Percentiles rank a stretch among this genome's conserved stretches.
Conservation (phyloP, 2,113 vertebrate genomes). For the Coracopsis vasa region DNA sequence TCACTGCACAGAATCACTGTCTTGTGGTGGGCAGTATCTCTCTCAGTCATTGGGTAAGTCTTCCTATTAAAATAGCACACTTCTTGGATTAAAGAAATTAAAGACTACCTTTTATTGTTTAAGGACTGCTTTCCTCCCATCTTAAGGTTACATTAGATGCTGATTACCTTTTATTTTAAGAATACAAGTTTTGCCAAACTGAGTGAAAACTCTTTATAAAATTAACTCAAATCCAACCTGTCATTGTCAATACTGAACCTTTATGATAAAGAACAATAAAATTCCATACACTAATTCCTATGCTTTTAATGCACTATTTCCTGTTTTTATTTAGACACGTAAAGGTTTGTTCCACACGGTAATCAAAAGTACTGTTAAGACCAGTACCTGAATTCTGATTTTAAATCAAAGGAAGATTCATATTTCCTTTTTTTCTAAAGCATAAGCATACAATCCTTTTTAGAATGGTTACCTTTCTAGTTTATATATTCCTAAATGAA, state of each 20-base stretch:
- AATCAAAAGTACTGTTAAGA: background rate
- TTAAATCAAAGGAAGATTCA: background rate
- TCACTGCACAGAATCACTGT: background rate
- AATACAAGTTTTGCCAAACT: background rate
- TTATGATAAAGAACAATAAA: background rate
- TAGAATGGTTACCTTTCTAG: background rate
- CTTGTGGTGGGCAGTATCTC: accelerated
- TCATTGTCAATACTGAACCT: background rate
- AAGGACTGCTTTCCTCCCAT: background rate
- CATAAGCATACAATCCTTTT: background rate
- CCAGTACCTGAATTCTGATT: background rate
- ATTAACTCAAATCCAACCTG: background rate
- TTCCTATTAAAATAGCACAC: background rate
- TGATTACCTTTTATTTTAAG: background rate
- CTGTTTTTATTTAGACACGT: background rate
- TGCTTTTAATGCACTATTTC: background rate
- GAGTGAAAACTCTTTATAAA: background rate
- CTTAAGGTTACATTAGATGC: background rate
- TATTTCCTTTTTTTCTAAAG: background rate
- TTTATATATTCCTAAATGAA: background rate
- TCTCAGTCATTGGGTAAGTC: background rate
- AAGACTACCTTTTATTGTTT: background rate
- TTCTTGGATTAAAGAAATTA: background rate
- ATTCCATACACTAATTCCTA: background rate
- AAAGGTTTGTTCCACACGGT: background rate